phyloP scores from a whole-genome alignment of 1,140 invertebrate genomes.

The Pantala flavescens region DNA sequence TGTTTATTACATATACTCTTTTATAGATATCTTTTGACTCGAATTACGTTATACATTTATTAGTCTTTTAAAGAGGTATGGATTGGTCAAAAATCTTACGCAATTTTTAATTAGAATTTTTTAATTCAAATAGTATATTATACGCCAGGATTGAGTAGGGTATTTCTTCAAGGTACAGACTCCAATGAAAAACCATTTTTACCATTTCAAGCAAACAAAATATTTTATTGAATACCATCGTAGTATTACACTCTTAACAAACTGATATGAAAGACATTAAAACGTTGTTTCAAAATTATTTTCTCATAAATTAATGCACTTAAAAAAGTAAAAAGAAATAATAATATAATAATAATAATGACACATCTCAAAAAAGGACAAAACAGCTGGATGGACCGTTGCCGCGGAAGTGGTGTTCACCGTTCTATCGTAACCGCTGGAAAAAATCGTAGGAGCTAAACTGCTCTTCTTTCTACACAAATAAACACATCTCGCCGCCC shows the following conservation, averaged over 20 bases:
- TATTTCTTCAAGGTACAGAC: no score
- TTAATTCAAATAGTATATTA: no score
- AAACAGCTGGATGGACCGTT: conserved; percentile 11
- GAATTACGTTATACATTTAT: no score
- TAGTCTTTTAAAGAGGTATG: no score
- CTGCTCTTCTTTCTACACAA: background rate
- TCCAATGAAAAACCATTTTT: background rate
- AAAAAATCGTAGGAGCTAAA: conserved; percentile 16
- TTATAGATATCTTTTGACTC: no score
- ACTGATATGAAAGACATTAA: conserved; percentile 22
- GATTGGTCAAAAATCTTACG: no score
- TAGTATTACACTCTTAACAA: conserved; percentile 20
- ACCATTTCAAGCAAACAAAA: conserved; percentile 21
- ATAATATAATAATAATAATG: conserved; percentile 13
- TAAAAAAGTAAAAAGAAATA: conserved; percentile 22
- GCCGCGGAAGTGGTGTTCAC: conserved; percentile 11
- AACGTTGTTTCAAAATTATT: conserved; percentile 19
- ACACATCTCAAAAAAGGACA: conserved; percentile 14
- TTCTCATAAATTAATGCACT: conserved; percentile 21
- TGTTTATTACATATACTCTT: no score
- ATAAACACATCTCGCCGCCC: background rate
- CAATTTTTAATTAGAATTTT: no score
- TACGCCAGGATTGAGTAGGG: no score
- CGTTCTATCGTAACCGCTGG: conserved; percentile 13
- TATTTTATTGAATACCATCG: conserved; percentile 23